These are phyloP conservation scores for Phasianus colchicus DNA, from an alignment of 2,113 vertebrate genomes.

Conservation along the genomic window DNA sequence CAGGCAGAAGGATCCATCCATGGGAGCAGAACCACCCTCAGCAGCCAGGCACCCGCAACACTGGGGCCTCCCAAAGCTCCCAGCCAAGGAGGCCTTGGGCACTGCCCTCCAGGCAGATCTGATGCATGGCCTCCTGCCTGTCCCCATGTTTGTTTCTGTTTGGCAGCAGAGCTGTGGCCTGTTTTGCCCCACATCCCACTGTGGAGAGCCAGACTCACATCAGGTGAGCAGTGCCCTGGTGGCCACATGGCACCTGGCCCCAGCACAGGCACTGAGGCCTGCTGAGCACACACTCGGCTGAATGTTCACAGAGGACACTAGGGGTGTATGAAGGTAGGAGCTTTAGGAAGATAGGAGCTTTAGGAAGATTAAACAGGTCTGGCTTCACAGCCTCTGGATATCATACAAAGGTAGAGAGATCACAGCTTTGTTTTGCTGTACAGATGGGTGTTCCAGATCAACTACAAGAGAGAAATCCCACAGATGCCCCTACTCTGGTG, in stretches of 20 bases:
- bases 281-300: not conserved
- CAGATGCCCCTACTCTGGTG: not conserved
- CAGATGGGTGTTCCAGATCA: fast-evolving
- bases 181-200: fast-evolving
- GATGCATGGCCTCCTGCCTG: fast-evolving
- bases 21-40: fast-evolving
- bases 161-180: not conserved
- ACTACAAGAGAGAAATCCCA: not conserved
- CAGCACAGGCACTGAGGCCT: not conserved
- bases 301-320: fast-evolving
- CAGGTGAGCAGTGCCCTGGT: not conserved
- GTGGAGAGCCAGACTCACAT: fast-evolving
- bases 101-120: not conserved
- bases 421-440: not conserved
- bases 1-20: not conserved
- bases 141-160: not conserved
- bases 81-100: fast-evolving
- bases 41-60: fast-evolving
- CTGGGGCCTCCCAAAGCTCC: not conserved
- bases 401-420: not conserved
- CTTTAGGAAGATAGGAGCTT: not conserved
- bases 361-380: not conserved
- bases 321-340: not conserved
- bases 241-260: not conserved
- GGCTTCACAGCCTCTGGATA: not conserved